phyloP scores from a whole-genome alignment of 30 jellyfish, hydroid and myxozoan genomes.

The Mastigias papua region DNA sequence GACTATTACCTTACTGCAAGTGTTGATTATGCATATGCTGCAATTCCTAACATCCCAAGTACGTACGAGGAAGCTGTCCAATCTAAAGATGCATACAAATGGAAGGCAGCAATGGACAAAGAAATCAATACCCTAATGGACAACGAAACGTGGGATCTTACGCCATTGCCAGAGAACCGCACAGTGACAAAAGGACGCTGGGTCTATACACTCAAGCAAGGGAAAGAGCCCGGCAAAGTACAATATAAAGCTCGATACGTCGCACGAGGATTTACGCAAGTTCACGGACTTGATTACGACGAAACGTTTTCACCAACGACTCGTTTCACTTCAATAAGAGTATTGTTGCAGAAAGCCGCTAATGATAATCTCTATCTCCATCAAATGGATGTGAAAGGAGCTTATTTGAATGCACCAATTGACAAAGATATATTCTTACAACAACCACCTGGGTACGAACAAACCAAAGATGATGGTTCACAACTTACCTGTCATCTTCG shows the following conservation, averaged over 20 bases:
- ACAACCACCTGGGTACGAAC: constrained; percentile 42
- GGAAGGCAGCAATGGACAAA: constrained; percentile 56
- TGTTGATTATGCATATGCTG: constrained; percentile 50
- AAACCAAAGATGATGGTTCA: not conserved
- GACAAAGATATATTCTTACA: constrained; percentile 18
- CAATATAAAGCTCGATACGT: constrained; percentile 40
- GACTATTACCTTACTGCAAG: constrained; percentile 28
- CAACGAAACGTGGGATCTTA: constrained; percentile 40
- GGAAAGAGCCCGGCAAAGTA: constrained; percentile 5
- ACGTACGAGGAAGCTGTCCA: constrained; percentile 39
- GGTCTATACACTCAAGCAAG: constrained; percentile 52
- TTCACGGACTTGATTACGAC: constrained; percentile 31
- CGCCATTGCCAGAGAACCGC: constrained; percentile 26
- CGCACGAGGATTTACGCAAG: constrained; percentile 32
- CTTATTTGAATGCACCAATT: constrained; percentile 40
- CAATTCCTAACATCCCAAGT: constrained; percentile 9
- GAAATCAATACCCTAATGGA: constrained; percentile 37
- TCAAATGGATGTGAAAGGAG: constrained; percentile 56
- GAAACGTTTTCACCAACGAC: constrained; percentile 55
- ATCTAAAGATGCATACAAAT: constrained; percentile 52
- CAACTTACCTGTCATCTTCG: constrained; percentile 26
- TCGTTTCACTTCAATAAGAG: constrained; percentile 39
- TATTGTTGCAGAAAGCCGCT: constrained; percentile 32
- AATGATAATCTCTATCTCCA: constrained; percentile 27
- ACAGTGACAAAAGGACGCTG: constrained; percentile 39